Percentiles rank a stretch among this genome's conserved stretches.
These are phyloP conservation scores for Spisula solida DNA, from an alignment of 2,888 invertebrate genomes.

Conservation along the genomic window DNA sequence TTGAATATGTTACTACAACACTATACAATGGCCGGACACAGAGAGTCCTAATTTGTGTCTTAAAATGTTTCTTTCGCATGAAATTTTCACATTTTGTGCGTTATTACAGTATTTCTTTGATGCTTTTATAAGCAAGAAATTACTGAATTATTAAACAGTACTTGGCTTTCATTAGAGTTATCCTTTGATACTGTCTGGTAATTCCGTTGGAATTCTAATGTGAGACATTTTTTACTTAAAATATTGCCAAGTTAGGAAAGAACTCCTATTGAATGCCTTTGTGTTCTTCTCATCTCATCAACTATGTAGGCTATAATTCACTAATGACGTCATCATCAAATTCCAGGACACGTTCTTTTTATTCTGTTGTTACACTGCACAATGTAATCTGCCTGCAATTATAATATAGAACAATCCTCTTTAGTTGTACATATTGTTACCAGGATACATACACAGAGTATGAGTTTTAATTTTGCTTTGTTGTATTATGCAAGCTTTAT, in stretches of 20 bases:
- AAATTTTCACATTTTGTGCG: too few relatives aligned
- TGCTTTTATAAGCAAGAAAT: not conserved
- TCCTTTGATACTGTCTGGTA: too few relatives aligned
- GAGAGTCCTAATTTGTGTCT: too few relatives aligned
- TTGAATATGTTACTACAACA: too few relatives aligned
- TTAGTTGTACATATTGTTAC: not conserved
- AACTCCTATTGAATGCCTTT: not conserved
- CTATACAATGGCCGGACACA: too few relatives aligned
- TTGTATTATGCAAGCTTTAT: too few relatives aligned
- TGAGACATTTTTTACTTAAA: not conserved
- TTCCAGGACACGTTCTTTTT: not conserved
- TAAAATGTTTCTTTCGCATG: too few relatives aligned
- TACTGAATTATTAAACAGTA: not conserved
- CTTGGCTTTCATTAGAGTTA: not conserved
- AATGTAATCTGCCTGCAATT: not conserved
- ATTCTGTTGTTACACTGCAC: not conserved
- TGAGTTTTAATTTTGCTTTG: not conserved
- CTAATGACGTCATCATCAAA: not conserved
- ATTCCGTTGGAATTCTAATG: too few relatives aligned
- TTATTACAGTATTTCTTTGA: not conserved
- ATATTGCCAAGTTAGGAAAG: not conserved
- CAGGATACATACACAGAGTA: not conserved
- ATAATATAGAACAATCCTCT: not conserved
- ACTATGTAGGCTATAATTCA: not conserved
- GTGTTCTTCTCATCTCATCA: not conserved